Conservation (phyloP, 2,888 invertebrate species). For the Adelphocoris suturalis region DNA sequence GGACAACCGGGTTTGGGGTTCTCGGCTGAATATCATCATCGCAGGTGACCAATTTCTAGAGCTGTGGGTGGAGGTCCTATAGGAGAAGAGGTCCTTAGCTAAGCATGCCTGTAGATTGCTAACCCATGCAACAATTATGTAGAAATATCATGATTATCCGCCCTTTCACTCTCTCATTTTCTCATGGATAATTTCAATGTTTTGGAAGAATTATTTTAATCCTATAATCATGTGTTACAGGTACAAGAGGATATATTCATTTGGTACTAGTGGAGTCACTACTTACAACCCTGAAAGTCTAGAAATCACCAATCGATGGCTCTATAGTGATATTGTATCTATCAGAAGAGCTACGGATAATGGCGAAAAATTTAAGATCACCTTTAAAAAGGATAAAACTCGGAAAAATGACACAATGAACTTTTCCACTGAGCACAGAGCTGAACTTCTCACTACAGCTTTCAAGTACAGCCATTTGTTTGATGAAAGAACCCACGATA, state of each 20-base stretch:
- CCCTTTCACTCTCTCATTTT: too few species aligned
- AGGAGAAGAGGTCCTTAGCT: too few species aligned
- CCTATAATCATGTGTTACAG: conserved; percentile 79
- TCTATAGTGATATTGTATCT: conserved; percentile 89
- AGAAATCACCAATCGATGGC: conserved; percentile 96
- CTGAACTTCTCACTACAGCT: conserved; percentile 94
- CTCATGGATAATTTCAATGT: too few species aligned
- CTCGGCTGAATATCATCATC: too few species aligned
- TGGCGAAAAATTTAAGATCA: conserved; percentile 86
- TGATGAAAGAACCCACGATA: conserved; percentile 80
- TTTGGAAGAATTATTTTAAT: too few species aligned
- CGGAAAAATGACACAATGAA: conserved; percentile 96
- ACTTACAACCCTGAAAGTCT: conserved; percentile 96
- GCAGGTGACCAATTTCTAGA: too few species aligned
- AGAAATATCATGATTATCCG: too few species aligned
- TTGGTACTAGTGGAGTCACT: conserved; percentile 96
- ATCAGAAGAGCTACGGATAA: conserved; percentile 82
- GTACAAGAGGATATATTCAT: conserved; percentile 97
- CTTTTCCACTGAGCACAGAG: conserved; percentile 96
- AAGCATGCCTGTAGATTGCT: too few species aligned
- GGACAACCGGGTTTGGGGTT: too few species aligned
- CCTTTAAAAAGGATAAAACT: conserved; percentile 85
- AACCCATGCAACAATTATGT: too few species aligned
- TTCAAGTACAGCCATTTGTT: conserved; percentile 89
- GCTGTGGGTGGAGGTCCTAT: too few species aligned